Evolutionary conservation across 2,113 vertebrate genomes (phyloP), one percentile per base, ranked within the genome.

Genomic region (Nibea albiflora): DNA sequence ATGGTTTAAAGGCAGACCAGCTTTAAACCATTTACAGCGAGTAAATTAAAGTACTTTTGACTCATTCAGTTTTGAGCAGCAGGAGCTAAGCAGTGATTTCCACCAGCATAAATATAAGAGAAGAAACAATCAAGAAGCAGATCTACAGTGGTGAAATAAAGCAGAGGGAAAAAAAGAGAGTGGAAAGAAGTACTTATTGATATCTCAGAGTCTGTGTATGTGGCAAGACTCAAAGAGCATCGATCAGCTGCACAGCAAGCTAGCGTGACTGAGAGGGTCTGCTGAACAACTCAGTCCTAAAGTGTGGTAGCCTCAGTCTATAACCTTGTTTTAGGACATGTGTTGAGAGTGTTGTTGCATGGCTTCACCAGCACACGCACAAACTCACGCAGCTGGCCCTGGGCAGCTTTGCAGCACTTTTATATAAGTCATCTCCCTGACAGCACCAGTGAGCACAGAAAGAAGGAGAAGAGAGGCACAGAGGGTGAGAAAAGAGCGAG

Each of bases 401-500:
- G 20, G 77, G 83, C 84, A 1, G 89, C 85, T 89, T 92, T 89
- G 88, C 81, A 89, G 77, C 89, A 82, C 80, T 87, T 92, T 88
- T 86, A 90, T 90, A 90, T 89, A 89, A 92, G 89, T 91, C 87
- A 89, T 83, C 66, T 84, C 83, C 88, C 79, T 90, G 88, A 93
- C 88, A 92, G 85, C 74, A 54, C 69, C 58, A 57, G 81, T 85
- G 84, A 87, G 76, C 70, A 75, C 74, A 73, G 60, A 78, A 17
- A 63, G 31, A 73, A 35, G 24, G 19, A 39, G 61, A 77, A 53
- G 19, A 42, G 46, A 28, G 57, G 12, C 39, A 60, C 10, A 68
- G 31, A 19, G 22, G 20, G 22, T 54, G 58, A 49, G 58, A 67
- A 39, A 53, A 73, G 50, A 74, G 26, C 35, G 68, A 76, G 31